These are phyloP conservation scores for Oreonectes daqikongensis DNA, from an alignment of 2,797 vertebrate genomes.

Conservation along the genomic window DNA sequence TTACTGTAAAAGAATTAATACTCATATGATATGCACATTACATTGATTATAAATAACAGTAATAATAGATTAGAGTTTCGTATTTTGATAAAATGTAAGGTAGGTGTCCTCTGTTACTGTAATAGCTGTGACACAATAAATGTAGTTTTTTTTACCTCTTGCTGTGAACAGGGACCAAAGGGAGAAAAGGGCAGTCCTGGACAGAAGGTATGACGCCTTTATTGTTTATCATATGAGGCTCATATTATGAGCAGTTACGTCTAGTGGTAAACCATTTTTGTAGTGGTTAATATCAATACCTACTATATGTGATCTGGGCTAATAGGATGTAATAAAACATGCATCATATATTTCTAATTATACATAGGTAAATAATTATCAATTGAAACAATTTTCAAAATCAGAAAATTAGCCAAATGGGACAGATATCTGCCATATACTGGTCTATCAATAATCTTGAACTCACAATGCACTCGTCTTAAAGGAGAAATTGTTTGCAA, in stretches of 20 bases:
- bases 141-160: neutral
- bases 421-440: neutral
- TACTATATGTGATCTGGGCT: too few relatives aligned
- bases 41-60: neutral
- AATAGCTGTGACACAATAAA: constrained; percentile 3
- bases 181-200: constrained; percentile 80
- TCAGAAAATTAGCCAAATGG: neutral
- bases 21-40: neutral
- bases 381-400: too few relatives aligned
- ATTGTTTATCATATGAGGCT: neutral
- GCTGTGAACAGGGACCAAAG: constrained; percentile 72
- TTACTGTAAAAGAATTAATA: too few relatives aligned
- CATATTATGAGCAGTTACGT: neutral
- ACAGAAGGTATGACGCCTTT: constrained; percentile 68
- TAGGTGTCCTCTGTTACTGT: neutral
- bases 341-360: too few relatives aligned
- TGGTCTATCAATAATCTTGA: neutral
- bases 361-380: too few relatives aligned
- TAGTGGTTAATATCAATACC: neutral
- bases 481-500: too few relatives aligned
- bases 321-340: too few relatives aligned
- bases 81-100: neutral
- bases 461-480: neutral
- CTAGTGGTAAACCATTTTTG: neutral
- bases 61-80: too few relatives aligned